Conservation (phyloP, 2,113 vertebrate species). For the Odontophorus gujanensis region DNA sequence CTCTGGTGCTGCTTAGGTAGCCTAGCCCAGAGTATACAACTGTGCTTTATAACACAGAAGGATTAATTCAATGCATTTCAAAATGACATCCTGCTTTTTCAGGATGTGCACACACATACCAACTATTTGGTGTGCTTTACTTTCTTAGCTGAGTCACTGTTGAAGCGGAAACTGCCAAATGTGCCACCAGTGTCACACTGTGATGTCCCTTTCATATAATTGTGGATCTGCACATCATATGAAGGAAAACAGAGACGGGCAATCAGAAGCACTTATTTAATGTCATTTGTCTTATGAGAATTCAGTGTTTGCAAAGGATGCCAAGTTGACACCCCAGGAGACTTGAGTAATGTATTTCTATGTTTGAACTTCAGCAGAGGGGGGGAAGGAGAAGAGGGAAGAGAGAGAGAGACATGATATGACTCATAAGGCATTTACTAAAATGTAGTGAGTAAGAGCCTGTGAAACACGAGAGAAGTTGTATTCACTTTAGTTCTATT, state of each 20-base stretch:
- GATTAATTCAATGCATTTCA: neutral
- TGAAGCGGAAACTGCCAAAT: neutral
- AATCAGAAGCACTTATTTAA: neutral
- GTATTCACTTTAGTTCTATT: neutral
- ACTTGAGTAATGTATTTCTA: neutral
- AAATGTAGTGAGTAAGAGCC: neutral
- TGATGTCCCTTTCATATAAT: neutral
- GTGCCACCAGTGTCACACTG: neutral
- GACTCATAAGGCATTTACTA: conserved; percentile 4
- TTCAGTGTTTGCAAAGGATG: neutral
- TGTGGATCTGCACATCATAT: neutral
- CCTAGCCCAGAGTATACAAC: neutral
- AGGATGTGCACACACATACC: neutral
- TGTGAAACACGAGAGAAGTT: neutral
- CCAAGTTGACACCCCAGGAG: conserved; percentile 4
- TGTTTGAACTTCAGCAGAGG: neutral
- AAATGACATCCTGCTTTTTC: neutral
- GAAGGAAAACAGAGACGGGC: neutral
- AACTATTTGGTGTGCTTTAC: neutral
- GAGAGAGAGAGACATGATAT: neutral
- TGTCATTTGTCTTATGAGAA: neutral
- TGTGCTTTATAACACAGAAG: neutral
- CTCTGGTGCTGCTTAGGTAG: neutral
- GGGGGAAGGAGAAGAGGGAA: neutral
- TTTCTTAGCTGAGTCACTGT: neutral